Conservation (phyloP, 2,113 vertebrate species). For the Notiomystis cincta region DNA sequence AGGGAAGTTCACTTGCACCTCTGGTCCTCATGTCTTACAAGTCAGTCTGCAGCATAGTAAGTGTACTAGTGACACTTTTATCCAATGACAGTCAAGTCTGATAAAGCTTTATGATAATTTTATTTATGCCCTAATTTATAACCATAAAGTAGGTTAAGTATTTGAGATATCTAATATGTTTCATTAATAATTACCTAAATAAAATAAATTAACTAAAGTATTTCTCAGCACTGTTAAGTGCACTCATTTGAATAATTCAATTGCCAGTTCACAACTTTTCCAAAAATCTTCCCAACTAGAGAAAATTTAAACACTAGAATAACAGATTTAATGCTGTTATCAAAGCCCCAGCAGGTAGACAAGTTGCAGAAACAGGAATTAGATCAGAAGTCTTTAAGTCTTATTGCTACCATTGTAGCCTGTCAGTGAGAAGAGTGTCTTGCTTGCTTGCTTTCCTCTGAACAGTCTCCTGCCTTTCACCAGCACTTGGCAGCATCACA, state of each 20-base stretch:
- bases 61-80: neutral
- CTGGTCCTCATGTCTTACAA: neutral
- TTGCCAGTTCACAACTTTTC: neutral
- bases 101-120: neutral
- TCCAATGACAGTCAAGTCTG: neutral
- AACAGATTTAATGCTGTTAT: neutral
- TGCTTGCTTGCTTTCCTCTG: neutral
- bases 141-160: neutral
- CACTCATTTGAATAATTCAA: neutral
- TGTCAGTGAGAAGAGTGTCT: neutral
- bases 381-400: neutral
- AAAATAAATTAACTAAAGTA: neutral
- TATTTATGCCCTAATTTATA: neutral
- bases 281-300: neutral
- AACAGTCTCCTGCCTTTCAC: neutral
- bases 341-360: neutral
- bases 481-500: neutral
- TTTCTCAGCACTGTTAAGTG: neutral
- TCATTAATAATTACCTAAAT: neutral
- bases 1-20: neutral
- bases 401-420: neutral
- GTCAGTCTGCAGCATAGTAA: neutral
- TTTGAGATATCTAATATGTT: neutral
- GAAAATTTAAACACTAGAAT: neutral
- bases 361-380: neutral